Evolutionary conservation across 2,113 vertebrate species (phyloP), one percentile per base, ranked within the genome.

Genomic region (Myiagra hebetior): DNA sequence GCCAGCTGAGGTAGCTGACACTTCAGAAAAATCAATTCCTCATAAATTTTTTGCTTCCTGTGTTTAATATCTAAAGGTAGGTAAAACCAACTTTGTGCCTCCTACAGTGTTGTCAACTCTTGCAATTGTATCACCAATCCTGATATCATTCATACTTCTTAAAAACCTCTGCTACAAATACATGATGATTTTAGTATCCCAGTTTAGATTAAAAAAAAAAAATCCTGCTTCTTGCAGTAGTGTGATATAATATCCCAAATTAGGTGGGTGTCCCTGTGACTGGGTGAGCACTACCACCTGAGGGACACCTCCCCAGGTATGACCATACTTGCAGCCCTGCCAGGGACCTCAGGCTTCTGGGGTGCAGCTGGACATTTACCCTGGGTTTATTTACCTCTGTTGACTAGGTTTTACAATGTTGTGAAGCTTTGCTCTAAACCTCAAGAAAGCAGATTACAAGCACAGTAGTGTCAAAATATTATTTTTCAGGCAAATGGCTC

Each of bases 11-110:
- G 21, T 37, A 93, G 77, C 44, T 82, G 78, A 91, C 39, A 73
- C 21, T 85, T 84, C 59, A 96, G 87, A 88, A 96, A 93, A 97
- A 85, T 44, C 39, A 74, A 85, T 84, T 96, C 41, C 77, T 94
- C 52, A 81, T 39, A 91, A 73, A 79, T 91, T 89, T 79, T 60
- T 84, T 96, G 39, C 93, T 95, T 93, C 91, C 95, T 75, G 64
- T 91, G 67, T 87, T 96, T 89, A 78, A 94, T 95, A 96, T 94
- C 70, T 92, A 96, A 86, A 95, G 68, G 83, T 90, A 97, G 83
- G 87, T 93, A 95, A 95, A 94, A 92, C 86, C 79, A 97, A 86
- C 78, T 79, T 97, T 96, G 83, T 87, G 44, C 41, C 50, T 91
- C 64, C 86, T 39, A 67, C 39, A 44, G 52, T 6, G 6, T n/a